Conservation (phyloP, 35 echinoderm and acorn worm species). For the Heliocidaris erythrogramma region DNA sequence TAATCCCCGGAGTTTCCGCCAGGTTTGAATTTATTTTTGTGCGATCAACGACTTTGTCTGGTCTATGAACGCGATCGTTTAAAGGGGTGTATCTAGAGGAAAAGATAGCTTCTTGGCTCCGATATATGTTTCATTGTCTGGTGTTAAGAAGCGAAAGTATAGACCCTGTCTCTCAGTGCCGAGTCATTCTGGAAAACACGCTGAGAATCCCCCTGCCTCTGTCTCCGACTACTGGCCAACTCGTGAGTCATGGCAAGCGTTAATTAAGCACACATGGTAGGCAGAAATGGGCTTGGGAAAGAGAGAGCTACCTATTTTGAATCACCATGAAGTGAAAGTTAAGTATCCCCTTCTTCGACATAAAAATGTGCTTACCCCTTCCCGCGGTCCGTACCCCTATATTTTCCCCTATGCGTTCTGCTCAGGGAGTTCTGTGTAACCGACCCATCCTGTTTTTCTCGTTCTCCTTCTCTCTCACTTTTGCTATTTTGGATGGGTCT, state of each 20-base stretch:
- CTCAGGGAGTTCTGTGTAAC: neutral
- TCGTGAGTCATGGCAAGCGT: neutral
- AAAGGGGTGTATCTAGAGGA: neutral
- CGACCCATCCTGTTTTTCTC: slow-evolving; percentile 20
- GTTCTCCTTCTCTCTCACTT: neutral
- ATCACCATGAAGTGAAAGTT: too few relatives aligned
- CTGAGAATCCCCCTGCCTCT: neutral
- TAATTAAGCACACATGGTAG: neutral
- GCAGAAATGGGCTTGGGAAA: neutral
- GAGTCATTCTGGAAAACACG: neutral
- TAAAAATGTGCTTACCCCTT: neutral
- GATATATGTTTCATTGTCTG: neutral
- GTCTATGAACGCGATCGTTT: neutral
- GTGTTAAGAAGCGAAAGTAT: neutral
- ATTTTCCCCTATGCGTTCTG: neutral
- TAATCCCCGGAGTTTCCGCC: neutral
- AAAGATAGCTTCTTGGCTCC: neutral
- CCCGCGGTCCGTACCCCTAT: neutral
- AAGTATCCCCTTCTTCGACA: neutral
- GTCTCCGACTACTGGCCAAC: neutral
- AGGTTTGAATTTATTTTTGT: slow-evolving; percentile 6
- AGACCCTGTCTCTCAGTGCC: neutral
- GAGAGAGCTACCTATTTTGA: neutral
- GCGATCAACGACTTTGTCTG: neutral
- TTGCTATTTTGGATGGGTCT: neutral